Base-by-base conservation (phyloP, 2,888 invertebrate genomes). In the Acrobasis suavella region DNA sequence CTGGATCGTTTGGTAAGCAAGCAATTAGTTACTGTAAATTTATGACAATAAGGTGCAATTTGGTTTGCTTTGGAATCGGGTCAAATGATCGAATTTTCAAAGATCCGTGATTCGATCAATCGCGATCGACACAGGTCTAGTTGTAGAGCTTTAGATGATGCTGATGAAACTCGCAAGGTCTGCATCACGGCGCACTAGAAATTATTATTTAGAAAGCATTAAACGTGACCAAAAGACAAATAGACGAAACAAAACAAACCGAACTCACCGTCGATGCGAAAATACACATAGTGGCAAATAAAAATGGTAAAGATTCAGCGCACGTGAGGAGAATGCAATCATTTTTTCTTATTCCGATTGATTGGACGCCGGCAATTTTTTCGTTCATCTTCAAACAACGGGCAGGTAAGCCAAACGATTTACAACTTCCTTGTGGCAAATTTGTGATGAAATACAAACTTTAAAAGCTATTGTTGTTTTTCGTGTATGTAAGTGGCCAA, bases 251-350 rank as follows among this genome's bases (percentile, higher is more conserved):
- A 67, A 75, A 75, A 74, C 70, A 74, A 74, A 68, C 71, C 66
- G 65, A 72, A 68, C 67, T 67, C 68, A 72, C 69, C 69, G 77
- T 77, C 79, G 70, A 71, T 65, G 68, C 65, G 63, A 68, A 68
- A 75, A 72, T 75, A 80, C 84, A 85, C 83, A 78, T 74, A 66
- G 71, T 71, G 77, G 71, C 76, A 80, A 77, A 81, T 77, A 80
- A 83, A 87, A 85, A 77, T 76, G 75, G 72, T 77, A 70, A 74
- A 77, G 77, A 75, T 79, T 82, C 83, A 64, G 76, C 76, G 82
- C 72, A 86, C 90, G 90, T 90, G 90, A 87, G 85, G 77, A 73
- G 89, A 88, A 89, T 89, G 76, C 85, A 80, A 87, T 88, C 82
- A 82, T 85, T 86, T 83, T 85, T 85, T 88, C 85, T 83, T 86